Evolutionary conservation across 2,797 vertebrate genomes (phyloP), one percentile per base, ranked within the genome.

Genomic region (Spatula versicolor): DNA sequence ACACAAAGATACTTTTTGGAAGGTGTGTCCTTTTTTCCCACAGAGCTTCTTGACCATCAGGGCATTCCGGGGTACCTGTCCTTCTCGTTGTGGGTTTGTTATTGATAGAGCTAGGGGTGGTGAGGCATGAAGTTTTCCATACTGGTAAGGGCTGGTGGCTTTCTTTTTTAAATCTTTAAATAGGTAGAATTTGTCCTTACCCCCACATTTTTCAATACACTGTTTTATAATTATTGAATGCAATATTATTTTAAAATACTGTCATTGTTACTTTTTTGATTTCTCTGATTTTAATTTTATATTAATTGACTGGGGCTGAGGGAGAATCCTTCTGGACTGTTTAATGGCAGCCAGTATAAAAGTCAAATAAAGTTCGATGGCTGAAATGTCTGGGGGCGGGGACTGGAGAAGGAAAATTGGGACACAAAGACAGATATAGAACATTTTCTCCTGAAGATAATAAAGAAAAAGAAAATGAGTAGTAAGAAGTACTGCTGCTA

Each of bases 71-170:
- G 26, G 2, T 9, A 56, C 11, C 22, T 75, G 1, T 45, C 7
- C 5, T 50, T 31, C 12, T 39, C 72, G 73, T 69, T 56, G 1
- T 55, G 28, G 5, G 0, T 37, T 69, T 81, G 3, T 64, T 54
- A 46, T 15, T 79, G 59, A 19, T 48, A 37, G 20, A 73, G 11
- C 26, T 76, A 64, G 68, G 82, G 33, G 19, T 30, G 11, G 3
- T 71, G 33, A 87, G 19, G 48, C 15, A 85, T 3, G 3, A 37
- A n/a, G 13, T 79, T 18, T 77, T 92, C 52, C 63, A 1, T 75
- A 33, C 55, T 58, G 4, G 23, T 35, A n/a, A 21, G 1, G 2
- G 5, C 12, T 8, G 0, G 1, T 19, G 7, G 4, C 4, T 39
- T 35, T 33, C 6, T 6, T 73, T 58, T 58, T 8, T 54, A 66